Evolutionary conservation across 2,888 invertebrate genomes (phyloP).

Genomic region (Gisinianus flammeolus): DNA sequence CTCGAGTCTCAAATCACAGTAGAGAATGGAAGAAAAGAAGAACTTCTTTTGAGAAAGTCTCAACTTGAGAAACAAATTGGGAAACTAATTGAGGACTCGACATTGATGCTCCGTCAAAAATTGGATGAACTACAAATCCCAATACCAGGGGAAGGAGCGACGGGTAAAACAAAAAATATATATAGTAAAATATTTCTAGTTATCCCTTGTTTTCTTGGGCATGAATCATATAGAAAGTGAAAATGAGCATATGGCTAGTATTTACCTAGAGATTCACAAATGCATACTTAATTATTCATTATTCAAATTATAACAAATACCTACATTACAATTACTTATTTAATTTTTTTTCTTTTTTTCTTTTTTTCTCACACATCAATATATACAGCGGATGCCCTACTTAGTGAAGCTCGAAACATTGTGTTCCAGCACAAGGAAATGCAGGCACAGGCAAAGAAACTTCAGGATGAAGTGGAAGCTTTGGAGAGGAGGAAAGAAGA

Average conservation of each 20-base stretch:
- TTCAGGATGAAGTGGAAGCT: conserved; percentile 76
- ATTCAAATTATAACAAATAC: no score
- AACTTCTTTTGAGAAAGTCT: conserved; percentile 62
- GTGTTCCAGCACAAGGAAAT: conserved; percentile 90
- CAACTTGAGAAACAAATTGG: conserved; percentile 92
- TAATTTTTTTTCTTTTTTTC: no score
- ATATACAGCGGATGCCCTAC: background rate
- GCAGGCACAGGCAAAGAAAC: conserved; percentile 83
- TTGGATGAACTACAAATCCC: conserved; percentile 79
- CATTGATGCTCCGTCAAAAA: conserved; percentile 82
- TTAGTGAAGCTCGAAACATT: conserved; percentile 67
- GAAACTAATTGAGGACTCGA: conserved; percentile 89
- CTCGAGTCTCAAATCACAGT: conserved; percentile 78
- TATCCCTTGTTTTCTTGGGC: conserved; percentile 57
- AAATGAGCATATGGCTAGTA: no score
- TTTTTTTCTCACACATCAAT: background rate
- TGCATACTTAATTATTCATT: no score
- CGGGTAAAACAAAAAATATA: conserved; percentile 55
- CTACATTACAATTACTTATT: no score
- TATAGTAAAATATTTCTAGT: no score
- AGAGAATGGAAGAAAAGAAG: conserved; percentile 69
- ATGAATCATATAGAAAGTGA: background rate
- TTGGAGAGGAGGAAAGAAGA: conserved; percentile 79
- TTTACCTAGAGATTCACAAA: no score
- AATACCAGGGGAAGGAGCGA: conserved; percentile 57